Conservation (phyloP, 2,888 invertebrate species). For the Perdita meconis region DNA sequence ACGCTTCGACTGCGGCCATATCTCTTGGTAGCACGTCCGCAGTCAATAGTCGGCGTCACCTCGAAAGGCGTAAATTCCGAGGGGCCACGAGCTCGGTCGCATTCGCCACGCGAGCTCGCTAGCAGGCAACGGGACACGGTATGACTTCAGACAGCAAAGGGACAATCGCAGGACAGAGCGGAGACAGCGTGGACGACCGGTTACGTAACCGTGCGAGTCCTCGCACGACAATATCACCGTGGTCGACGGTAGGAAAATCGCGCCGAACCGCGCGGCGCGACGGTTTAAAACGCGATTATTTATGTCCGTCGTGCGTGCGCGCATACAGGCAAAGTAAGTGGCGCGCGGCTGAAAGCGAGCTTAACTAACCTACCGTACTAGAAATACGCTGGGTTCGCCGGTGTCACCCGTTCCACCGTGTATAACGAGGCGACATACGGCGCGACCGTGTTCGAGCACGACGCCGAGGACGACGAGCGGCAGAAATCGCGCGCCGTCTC, state of each 20-base stretch:
- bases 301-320: constrained; percentile 65
- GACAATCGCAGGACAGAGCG: constrained; percentile 38
- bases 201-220: constrained; percentile 44
- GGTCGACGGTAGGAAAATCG: neutral
- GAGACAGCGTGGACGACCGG: constrained; percentile 12
- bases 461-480: constrained; percentile 43
- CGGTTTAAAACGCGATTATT: constrained; percentile 73
- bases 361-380: constrained; percentile 79
- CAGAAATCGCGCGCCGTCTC: constrained; percentile 65
- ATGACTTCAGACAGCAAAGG: constrained; percentile 22
- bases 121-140: constrained; percentile 7
- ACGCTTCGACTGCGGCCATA: constrained; percentile 3
- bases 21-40: constrained; percentile 41
- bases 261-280: no score
- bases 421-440: constrained; percentile 73
- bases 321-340: constrained; percentile 58
- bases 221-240: constrained; percentile 56
- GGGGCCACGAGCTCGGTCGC: constrained; percentile 21
- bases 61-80: constrained; percentile 37
- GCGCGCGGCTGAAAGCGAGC: constrained; percentile 67
- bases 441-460: constrained; percentile 59
- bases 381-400: constrained; percentile 67
- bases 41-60: constrained; percentile 42
- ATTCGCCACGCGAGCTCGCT: constrained; percentile 46
- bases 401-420: constrained; percentile 71